Base-by-base conservation (phyloP, 2,888 invertebrate species). In the Spisula solida region DNA sequence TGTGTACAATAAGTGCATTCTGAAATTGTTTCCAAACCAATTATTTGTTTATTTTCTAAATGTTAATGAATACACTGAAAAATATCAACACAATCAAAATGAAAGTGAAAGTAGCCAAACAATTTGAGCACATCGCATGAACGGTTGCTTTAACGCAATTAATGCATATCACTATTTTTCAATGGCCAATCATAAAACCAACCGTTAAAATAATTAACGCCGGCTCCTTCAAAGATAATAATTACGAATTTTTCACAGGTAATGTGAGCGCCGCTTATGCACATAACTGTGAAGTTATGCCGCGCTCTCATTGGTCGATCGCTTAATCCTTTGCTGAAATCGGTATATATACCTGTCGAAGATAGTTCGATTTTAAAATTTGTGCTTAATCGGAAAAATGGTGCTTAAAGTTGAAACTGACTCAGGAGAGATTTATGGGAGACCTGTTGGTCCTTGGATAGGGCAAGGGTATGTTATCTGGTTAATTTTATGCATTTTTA, bases 361-460 rank as follows among this genome's bases (percentile, higher is more conserved):
- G 88, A 88, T 88, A 90, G 88, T 90, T 84, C 90, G 80, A 90
- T 78, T 78, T 84, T 82, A 88, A 90, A 88, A 87, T 55, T 86
- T 82, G 81, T 88, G 66, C 70, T 84, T 56, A 80, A 55, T 79
- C 82, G 79, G 81, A 82, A 91, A 88, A 90, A 92, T 92, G 92
- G 90, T 92, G 60, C 84, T 92, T 80, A 92, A 92, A 88, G 88
- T 87, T 34, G 92, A 92, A 88, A 89, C 92, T 31, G 75, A 75
- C 5, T 75, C 75, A 10, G 31, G 34, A 34, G 92, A 92, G 87
- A 89, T 88, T 80, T 89, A 88, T 91, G 87, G 55, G 51, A 79
- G 66, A 18, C 70, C 89, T 41, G 70, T 60, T 34, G 89, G 87
- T 81, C 92, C 90, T 70, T 92, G 92, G 92, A 85, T 92, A 48